phyloP scores from a whole-genome alignment of 2,113 vertebrate species.

The Dolichallabes microphthalmus region DNA sequence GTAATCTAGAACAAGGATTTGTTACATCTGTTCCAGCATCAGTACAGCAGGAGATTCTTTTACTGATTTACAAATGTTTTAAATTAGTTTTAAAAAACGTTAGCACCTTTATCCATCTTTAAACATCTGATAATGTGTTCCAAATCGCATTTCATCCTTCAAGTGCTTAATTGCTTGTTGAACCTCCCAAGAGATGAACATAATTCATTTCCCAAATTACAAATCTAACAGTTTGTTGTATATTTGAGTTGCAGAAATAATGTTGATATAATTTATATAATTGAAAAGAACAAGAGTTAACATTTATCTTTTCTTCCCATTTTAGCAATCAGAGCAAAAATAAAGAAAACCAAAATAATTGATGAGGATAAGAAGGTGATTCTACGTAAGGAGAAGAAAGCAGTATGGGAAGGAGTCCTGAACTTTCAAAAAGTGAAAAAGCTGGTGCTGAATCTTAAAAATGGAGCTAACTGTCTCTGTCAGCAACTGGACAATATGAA shows the following conservation, averaged over 20 bases:
- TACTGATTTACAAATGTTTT: neutral
- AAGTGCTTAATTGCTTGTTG: neutral
- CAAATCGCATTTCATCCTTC: neutral
- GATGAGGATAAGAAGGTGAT: conserved; percentile 86
- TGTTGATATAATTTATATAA: neutral
- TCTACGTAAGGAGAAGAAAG: conserved; percentile 85
- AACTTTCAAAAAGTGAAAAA: conserved; percentile 87
- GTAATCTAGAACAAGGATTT: too few relatives aligned
- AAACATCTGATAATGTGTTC: neutral
- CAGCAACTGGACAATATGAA: conserved; percentile 88
- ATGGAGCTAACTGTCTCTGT: conserved; percentile 89
- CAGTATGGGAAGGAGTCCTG: conserved; percentile 81
- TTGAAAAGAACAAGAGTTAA: neutral
- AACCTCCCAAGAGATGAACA: neutral
- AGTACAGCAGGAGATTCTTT: neutral
- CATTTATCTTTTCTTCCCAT: conserved; percentile 2
- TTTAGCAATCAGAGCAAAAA: conserved; percentile 88
- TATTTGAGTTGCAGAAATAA: neutral
- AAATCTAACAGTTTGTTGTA: neutral
- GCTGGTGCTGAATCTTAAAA: conserved; percentile 88
- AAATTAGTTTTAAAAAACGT: neutral
- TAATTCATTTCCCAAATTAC: neutral
- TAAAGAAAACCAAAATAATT: conserved; percentile 89
- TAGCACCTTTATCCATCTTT: neutral
- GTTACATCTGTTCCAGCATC: neutral